phyloP scores from a whole-genome alignment of 2,888 invertebrate genomes.

The Apantesis nais region DNA sequence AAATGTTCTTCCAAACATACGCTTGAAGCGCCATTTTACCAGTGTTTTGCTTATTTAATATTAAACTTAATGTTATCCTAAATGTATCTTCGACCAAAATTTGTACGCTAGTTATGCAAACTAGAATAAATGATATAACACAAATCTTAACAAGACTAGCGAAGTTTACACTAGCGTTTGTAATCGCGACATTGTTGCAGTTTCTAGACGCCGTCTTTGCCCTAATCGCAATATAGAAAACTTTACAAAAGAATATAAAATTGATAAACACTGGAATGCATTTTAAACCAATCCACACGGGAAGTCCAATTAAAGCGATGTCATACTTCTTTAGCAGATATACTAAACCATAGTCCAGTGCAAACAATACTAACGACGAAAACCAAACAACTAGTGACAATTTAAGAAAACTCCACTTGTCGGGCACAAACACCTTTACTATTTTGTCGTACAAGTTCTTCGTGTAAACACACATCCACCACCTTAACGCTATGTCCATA shows the following conservation, averaged over 20 bases:
- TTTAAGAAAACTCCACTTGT: constrained; percentile 8
- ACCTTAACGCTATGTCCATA: constrained; percentile 7
- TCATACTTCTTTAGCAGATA: neutral
- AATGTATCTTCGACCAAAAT: constrained; percentile 3
- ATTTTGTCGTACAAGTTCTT: constrained; percentile 14
- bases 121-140: constrained; percentile 9
- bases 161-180: neutral
- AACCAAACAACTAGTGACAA: constrained; percentile 1
- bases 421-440: constrained; percentile 5
- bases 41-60: neutral
- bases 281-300: constrained; percentile 2
- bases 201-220: neutral
- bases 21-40: neutral
- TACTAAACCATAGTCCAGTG: neutral
- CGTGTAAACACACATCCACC: constrained; percentile 13
- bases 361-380: constrained; percentile 1
- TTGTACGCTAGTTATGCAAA: constrained; percentile 4
- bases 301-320: neutral
- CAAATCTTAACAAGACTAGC: constrained; percentile 4
- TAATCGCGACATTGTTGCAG: neutral
- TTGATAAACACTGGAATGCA: neutral
- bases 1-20: neutral
- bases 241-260: neutral
- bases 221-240: neutral
- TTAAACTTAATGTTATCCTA: neutral